A percentile compares a stretch with the other conserved stretches of the same genome.
These are phyloP conservation scores for Calameuta idolon DNA, from an alignment of 2,888 invertebrate species.

Conservation along the genomic window DNA sequence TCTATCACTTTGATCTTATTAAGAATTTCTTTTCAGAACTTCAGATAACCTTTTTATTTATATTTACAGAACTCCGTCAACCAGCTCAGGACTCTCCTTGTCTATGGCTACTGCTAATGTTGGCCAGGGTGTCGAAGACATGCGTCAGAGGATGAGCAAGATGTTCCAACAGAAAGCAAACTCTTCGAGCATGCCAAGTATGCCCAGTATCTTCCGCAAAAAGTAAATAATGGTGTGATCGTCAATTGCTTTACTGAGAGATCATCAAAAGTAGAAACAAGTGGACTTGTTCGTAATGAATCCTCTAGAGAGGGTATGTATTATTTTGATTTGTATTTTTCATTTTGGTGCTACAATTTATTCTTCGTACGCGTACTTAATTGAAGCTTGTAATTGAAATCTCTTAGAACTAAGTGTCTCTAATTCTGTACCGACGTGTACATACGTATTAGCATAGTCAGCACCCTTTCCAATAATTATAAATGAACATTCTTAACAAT, in stretches of 20 bases:
- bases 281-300: not conserved
- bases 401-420: not conserved
- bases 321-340: not conserved
- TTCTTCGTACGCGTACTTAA: not conserved
- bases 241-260: not conserved
- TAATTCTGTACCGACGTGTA: not conserved
- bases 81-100: conserved; percentile 59
- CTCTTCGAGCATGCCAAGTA: conserved; percentile 51
- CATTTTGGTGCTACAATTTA: not conserved
- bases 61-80: conserved; percentile 50
- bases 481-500: not conserved
- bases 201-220: conserved; percentile 62
- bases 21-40: not conserved
- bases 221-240: conserved; percentile 39
- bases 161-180: conserved; percentile 69
- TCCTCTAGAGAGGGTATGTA: not conserved
- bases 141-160: conserved; percentile 73
- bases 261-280: not conserved
- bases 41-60: conserved; percentile 22
- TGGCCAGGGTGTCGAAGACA: conserved; percentile 72
- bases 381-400: not conserved
- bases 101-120: conserved; percentile 63
- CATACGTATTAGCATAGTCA: not conserved
- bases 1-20: not conserved
- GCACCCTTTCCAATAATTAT: not conserved